Evolutionary conservation across 2,888 invertebrate species (phyloP), one percentile per base, ranked within the genome.

Genomic region (Xestia c-nigrum): DNA sequence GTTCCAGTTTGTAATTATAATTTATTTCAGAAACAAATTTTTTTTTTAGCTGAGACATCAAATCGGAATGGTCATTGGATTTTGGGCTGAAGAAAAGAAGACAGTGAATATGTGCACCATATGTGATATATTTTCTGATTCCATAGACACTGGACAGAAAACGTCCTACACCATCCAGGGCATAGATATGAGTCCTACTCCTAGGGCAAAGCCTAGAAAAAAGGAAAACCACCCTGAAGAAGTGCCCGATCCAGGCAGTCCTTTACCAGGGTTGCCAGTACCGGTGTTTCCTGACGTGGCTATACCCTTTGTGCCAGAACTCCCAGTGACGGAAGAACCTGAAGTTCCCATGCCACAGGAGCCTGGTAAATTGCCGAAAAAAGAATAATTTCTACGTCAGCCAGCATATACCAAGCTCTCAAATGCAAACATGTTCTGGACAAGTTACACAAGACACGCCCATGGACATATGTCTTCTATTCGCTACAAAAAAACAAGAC

Each of bases 261-360:
- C 83, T 5, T 40, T 85, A 38, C 83, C 83, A 55, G 83, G 83
- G 3, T 38, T 85, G 16, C 83, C 83, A 57, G 12, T 73, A 0
- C 83, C 83, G 9, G 66, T 31, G 14, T 50, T 74, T 43, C 83
- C 83, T 46, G 83, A 84, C 67, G 83, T 85, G 12, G 61, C 83
- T 31, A 64, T 85, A 38, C 83, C 83, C 1, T 57, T 84, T 50
- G 78, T 85, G 9, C 83, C 83, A 24, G 83, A 84, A 19, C 12
- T 85, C 2, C 83, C 83, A 0, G 0, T 57, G n/a, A 78, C 83
- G 16, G 72, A 59, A 24, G 9, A 64, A n/a, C 78, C 83, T 0
- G 83, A 84, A 63, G 9, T 82, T 24, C 86, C 83, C 3, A 38
- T 69, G 40, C 83, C 85, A 14, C 16, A 46, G 47, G 50, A 52